Percentiles rank a stretch among this genome's conserved stretches.
Conservation (phyloP, 2,113 vertebrate genomes). For the Anser brachyrhynchus region DNA sequence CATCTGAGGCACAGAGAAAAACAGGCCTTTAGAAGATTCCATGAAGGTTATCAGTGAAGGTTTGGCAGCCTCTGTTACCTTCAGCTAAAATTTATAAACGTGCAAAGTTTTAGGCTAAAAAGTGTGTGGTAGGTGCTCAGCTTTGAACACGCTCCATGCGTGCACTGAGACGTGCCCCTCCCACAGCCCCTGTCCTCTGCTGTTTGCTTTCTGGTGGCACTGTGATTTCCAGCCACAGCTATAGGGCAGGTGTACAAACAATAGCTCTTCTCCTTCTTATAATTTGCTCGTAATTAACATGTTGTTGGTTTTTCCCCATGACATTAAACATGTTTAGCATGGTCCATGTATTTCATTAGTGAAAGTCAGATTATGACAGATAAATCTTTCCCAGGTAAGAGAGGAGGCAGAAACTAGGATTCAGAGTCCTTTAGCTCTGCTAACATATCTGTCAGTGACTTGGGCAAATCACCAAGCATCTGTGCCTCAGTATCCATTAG, state of each 20-base stretch:
- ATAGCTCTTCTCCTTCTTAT: background rate
- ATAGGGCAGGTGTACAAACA: background rate
- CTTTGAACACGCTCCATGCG: background rate
- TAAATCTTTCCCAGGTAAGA: background rate
- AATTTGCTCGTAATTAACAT: background rate
- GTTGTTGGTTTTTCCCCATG: fast-evolving
- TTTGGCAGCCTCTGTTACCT: background rate
- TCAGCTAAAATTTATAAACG: background rate
- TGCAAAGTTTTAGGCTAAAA: background rate
- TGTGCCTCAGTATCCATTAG: background rate
- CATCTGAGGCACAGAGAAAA: background rate
- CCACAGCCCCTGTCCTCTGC: background rate
- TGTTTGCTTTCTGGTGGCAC: background rate
- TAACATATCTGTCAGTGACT: background rate
- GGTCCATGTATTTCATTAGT: background rate
- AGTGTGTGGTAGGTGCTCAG: background rate
- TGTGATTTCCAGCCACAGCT: background rate
- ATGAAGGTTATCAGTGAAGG: background rate
- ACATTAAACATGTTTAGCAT: background rate
- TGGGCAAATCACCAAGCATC: background rate
- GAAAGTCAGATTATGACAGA: background rate
- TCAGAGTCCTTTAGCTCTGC: background rate
- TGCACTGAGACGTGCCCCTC: background rate
- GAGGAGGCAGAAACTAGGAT: background rate
- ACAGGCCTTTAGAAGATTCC: background rate